These are phyloP conservation scores for Enteromius fasciolatus DNA, from an alignment of 2,797 vertebrate species.

Conservation along the genomic window DNA sequence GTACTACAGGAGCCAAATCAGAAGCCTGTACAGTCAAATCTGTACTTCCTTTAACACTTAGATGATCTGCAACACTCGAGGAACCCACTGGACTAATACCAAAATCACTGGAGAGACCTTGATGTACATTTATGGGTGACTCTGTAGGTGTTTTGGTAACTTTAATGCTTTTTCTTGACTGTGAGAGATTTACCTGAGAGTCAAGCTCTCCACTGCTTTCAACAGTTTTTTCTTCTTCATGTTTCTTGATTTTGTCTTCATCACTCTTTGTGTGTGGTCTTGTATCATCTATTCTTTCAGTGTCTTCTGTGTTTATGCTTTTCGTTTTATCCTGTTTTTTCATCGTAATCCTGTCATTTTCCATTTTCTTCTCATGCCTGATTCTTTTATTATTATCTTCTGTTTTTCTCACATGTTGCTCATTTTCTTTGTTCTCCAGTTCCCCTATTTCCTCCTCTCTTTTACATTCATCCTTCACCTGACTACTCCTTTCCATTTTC, in stretches of 20 bases:
- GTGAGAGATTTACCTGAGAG: slow-evolving; percentile 2
- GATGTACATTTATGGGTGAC: background rate
- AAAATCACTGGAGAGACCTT: slow-evolving; percentile 1
- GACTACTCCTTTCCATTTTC: background rate
- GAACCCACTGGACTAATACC: background rate
- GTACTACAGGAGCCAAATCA: background rate
- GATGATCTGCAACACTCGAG: background rate
- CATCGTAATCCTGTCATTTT: background rate
- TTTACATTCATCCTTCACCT: slow-evolving; percentile 35
- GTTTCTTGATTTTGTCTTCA: slow-evolving; percentile 12
- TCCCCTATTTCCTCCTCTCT: slow-evolving; percentile 16
- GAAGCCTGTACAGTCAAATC: background rate
- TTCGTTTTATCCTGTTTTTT: slow-evolving; percentile 25
- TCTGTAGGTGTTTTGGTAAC: background rate
- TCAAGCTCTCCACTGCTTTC: slow-evolving; percentile 6
- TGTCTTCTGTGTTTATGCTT: slow-evolving; percentile 9
- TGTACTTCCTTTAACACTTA: background rate
- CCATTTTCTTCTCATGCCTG: background rate
- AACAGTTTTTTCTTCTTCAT: slow-evolving; percentile 12
- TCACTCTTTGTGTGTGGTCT: background rate
- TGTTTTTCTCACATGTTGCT: background rate
- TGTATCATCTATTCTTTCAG: slow-evolving; percentile 7
- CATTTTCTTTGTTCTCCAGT: slow-evolving; percentile 12
- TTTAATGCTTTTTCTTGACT: slow-evolving; percentile 12
- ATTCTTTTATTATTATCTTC: background rate